Conservation (phyloP, 2,113 vertebrate species). For the Oriolus oriolus region DNA sequence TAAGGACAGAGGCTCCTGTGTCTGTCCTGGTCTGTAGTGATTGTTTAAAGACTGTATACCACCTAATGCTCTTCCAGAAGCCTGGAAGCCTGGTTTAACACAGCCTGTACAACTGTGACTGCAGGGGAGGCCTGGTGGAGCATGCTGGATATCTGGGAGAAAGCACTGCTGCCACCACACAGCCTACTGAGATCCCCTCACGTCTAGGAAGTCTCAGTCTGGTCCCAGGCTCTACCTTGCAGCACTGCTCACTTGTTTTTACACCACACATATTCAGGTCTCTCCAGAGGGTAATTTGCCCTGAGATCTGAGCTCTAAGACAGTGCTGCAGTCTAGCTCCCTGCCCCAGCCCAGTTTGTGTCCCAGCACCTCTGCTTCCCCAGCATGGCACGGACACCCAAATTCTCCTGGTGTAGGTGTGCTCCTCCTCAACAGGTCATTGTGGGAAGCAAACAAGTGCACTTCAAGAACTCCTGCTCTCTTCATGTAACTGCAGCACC, state of each 20-base stretch:
- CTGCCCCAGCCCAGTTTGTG: not conserved
- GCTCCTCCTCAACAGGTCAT: not conserved
- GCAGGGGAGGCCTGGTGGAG: not conserved
- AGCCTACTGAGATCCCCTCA: accelerated
- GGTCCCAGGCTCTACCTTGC: not conserved
- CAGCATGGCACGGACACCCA: accelerated
- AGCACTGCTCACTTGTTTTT: not conserved
- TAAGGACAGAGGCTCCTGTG: not conserved
- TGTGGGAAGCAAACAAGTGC: not conserved
- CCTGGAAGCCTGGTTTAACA: not conserved
- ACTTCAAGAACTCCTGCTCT: not conserved
- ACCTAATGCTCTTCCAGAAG: not conserved
- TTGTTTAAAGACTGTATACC: not conserved
- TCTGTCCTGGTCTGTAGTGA: not conserved
- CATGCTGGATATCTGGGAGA: not conserved
- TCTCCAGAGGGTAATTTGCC: not conserved
- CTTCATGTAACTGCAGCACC: not conserved
- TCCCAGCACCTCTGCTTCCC: not conserved
- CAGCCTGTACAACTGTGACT: not conserved
- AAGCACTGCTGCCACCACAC: not conserved
- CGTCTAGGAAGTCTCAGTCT: not conserved
- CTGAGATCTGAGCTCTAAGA: not conserved
- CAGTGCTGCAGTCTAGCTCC: not conserved
- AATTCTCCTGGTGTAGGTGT: accelerated
- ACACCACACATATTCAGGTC: not conserved